Conservation (phyloP, 1,140 invertebrate species). For the Stenopsyche tienmushanensis region DNA sequence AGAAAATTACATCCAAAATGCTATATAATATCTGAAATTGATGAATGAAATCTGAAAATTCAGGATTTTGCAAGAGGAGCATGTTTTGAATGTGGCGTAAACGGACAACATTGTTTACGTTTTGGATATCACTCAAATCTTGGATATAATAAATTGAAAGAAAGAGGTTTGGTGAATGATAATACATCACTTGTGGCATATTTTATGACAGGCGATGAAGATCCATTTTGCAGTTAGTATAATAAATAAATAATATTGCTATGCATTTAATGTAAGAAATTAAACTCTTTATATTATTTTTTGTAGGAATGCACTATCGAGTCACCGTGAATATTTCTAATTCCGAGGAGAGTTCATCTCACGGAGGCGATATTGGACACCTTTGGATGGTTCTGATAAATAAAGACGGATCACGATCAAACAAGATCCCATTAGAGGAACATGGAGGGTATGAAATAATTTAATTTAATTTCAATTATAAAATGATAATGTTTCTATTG, state of each 20-base stretch:
- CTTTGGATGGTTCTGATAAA: slow-evolving; percentile 69
- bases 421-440: slow-evolving; percentile 60
- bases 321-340: slow-evolving; percentile 72
- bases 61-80: slow-evolving; percentile 70
- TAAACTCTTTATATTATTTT: slow-evolving; percentile 23
- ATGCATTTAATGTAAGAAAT: not conserved
- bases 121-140: slow-evolving; percentile 66
- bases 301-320: slow-evolving; percentile 72
- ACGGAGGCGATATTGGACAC: slow-evolving; percentile 77
- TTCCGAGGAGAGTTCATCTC: slow-evolving; percentile 65
- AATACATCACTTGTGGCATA: slow-evolving; percentile 64
- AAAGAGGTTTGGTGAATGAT: slow-evolving; percentile 47
- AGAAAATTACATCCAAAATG: too few relatives aligned
- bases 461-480: not conserved
- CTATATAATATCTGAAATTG: too few relatives aligned
- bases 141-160: slow-evolving; percentile 54
- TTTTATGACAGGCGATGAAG: slow-evolving; percentile 64
- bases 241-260: slow-evolving; percentile 2
- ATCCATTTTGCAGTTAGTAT: slow-evolving; percentile 77
- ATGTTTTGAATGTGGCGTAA: slow-evolving; percentile 70
- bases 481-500: not conserved
- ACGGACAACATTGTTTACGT: slow-evolving; percentile 65
- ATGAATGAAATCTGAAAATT: too few relatives aligned
- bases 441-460: slow-evolving; percentile 47
- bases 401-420: slow-evolving; percentile 59